Evolutionary conservation across 2,888 invertebrate genomes (phyloP), one percentile per base, ranked within the genome.

Genomic region (Corythucha ciliata): DNA sequence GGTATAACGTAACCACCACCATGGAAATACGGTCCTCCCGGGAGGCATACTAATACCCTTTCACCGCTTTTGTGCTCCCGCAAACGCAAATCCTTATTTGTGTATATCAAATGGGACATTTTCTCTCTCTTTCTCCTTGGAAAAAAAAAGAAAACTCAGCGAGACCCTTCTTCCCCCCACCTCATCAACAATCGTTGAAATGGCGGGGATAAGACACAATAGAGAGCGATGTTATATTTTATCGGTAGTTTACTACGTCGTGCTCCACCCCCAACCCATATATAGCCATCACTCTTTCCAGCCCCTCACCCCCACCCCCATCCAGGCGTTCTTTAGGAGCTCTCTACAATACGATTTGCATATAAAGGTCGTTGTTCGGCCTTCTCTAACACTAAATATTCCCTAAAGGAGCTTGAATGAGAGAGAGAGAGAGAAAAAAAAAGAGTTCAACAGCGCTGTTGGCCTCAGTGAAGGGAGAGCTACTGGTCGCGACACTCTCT

Each of bases 41-140:
- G 42, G 25, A 34, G 45, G 51, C 45, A 51, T 51, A 51, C 55
- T 53, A 56, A 56, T 56, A 53, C 53, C 56, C 53, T 56, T 56
- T 56, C 53, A 56, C 47, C 53, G 34, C 53, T 56, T n/a, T 58
- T 58, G 58, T 58, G 50, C 48, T 45, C 34, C 49, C 26, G 48
- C 53, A 25, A 51, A 51, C 51, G 51, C 58, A 54, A 54, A 58
- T 58, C 58, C 58, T 52, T 53, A 55, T 57, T 55, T 57, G 52
- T 57, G 57, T 57, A 57, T 55, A 57, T 55, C 57, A 55, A 55
- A 55, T 51, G 57, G 57, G 55, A 57, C 55, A 57, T 57, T 55
- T 55, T 56, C 53, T 37, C 52, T 44, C 33, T 51, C 51, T 45
- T 45, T 51, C 39, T 20, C n/a, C n/a, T n/a, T n/a, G n/a, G n/a